Percentiles rank a stretch among this genome's conserved stretches.
Conservation (phyloP, 2,797 vertebrate genomes). For the Sebastes wilsoni region DNA sequence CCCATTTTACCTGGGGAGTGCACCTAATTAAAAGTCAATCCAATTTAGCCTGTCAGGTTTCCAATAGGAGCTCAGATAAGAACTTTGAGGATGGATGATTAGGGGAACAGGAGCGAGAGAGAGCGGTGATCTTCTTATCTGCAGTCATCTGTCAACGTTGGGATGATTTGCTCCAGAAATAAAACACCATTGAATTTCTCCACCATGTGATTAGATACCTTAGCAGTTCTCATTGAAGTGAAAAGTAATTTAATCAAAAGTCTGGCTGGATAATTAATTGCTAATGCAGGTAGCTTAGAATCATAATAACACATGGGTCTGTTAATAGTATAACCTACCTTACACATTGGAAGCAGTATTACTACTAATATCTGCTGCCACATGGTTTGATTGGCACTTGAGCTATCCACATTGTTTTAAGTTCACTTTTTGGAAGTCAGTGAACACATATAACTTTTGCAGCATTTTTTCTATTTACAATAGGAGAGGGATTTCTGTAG, state of each 20-base stretch:
- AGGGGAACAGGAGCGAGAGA: constrained; percentile 18
- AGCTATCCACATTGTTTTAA: not conserved
- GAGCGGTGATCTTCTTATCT: constrained; percentile 62
- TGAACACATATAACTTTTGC: not conserved
- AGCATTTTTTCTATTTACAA: not conserved
- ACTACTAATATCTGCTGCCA: not conserved
- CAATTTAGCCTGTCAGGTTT: constrained; percentile 69
- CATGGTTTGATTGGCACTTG: not conserved
- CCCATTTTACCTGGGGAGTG: constrained; percentile 62
- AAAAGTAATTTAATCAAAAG: constrained; percentile 18
- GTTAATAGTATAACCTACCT: not conserved
- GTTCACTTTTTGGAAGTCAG: not conserved
- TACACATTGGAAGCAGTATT: not conserved
- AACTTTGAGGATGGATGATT: constrained; percentile 49
- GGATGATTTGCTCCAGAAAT: constrained; percentile 45
- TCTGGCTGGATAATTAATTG: constrained; percentile 26
- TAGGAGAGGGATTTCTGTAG: not conserved
- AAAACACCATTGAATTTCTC: constrained; percentile 32
- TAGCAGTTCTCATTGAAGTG: not conserved
- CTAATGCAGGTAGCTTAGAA: not conserved
- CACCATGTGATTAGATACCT: constrained; percentile 8
- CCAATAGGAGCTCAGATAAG: constrained; percentile 60
- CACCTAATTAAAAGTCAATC: constrained; percentile 78
- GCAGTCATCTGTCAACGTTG: constrained; percentile 36
- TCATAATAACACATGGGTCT: not conserved